Percentiles rank a stretch among this genome's conserved stretches.
These are phyloP conservation scores for Nomada ferruginata DNA, from an alignment of 2,888 invertebrate species.

Conservation along the genomic window DNA sequence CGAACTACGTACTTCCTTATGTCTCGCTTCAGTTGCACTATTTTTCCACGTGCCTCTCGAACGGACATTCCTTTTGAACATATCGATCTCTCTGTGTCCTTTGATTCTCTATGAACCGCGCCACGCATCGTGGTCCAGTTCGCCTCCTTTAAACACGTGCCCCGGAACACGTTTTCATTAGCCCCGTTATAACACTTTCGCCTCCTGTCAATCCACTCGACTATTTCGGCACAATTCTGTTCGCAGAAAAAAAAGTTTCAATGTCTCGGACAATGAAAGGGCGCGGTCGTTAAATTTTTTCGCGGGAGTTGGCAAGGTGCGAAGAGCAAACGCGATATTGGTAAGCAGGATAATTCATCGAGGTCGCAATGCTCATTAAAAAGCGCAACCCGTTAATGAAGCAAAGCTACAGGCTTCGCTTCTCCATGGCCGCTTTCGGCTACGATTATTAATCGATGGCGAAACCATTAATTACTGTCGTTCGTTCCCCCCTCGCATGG, in stretches of 20 bases:
- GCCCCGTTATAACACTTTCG: slow-evolving; percentile 41
- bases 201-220: background rate
- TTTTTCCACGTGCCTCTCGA: slow-evolving; percentile 11
- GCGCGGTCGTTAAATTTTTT: background rate
- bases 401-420: slow-evolving; percentile 5
- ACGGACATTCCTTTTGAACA: slow-evolving; percentile 16
- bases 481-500: slow-evolving; percentile 34
- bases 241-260: no score
- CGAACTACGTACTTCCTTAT: background rate
- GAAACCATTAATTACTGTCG: slow-evolving; percentile 64
- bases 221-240: background rate
- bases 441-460: slow-evolving; percentile 56
- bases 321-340: background rate
- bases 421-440: slow-evolving; percentile 22
- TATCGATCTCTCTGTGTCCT: slow-evolving; percentile 29
- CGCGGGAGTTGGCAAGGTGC: background rate
- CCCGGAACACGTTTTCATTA: slow-evolving; percentile 46
- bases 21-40: slow-evolving; percentile 5
- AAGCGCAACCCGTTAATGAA: slow-evolving; percentile 36
- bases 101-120: slow-evolving; percentile 50
- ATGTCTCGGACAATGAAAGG: no score
- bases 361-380: slow-evolving; percentile 36
- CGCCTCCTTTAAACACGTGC: slow-evolving; percentile 53
- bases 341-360: slow-evolving; percentile 9
- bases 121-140: slow-evolving; percentile 26